Evolutionary conservation across 2,888 invertebrate genomes (phyloP).

Genomic region (Argyresthia goedartella): DNA sequence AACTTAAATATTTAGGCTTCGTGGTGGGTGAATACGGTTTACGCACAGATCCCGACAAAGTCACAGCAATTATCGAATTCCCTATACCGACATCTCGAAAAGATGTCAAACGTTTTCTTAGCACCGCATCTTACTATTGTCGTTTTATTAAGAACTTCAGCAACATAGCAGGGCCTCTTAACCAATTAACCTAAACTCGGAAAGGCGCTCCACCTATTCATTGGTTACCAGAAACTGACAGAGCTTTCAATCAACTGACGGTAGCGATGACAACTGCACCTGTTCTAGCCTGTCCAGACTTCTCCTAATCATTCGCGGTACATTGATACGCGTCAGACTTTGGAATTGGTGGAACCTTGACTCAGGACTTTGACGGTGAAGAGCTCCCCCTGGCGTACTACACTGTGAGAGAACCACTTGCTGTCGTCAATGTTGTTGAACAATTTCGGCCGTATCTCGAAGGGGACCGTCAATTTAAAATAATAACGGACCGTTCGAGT

Average conservation of each 20-base stretch:
- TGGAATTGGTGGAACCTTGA: too few relatives aligned
- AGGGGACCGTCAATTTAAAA: too few relatives aligned
- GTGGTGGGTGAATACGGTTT: neutral
- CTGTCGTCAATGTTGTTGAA: too few relatives aligned
- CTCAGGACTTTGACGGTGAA: too few relatives aligned
- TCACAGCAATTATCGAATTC: neutral
- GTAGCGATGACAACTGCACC: neutral
- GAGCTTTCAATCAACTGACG: constrained; percentile 13
- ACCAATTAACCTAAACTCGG: constrained; percentile 14
- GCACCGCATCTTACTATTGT: too few relatives aligned
- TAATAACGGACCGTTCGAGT: too few relatives aligned
- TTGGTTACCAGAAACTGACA: constrained; percentile 16
- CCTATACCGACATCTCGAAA: neutral
- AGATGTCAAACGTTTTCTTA: too few relatives aligned
- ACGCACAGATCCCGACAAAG: neutral
- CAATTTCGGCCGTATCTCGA: too few relatives aligned
- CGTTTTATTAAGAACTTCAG: constrained; percentile 17
- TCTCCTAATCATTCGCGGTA: constrained; percentile 1
- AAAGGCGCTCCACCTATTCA: constrained; percentile 15
- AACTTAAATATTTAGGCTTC: constrained; percentile 2
- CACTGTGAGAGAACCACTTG: too few relatives aligned
- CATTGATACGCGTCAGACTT: constrained; percentile 3
- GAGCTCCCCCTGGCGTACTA: too few relatives aligned
- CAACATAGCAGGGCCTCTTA: constrained; percentile 13
- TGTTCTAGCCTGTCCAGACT: constrained; percentile 1